These are phyloP conservation scores for Helleia helle DNA, from an alignment of 2,888 invertebrate genomes.

Conservation along the genomic window DNA sequence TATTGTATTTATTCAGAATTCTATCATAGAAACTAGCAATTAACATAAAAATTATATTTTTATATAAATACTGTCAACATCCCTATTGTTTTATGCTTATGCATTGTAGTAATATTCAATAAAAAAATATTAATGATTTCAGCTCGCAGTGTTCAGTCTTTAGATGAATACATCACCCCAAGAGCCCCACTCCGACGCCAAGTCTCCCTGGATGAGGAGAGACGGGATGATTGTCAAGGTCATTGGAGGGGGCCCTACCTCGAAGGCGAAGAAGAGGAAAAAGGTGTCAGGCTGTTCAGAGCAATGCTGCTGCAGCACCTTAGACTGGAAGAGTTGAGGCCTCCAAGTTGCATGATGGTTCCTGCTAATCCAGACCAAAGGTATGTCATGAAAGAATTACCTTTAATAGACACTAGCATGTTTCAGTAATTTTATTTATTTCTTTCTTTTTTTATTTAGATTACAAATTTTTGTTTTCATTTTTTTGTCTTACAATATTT, in stretches of 20 bases:
- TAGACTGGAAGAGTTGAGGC: conserved; percentile 52
- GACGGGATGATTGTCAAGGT: conserved; percentile 63
- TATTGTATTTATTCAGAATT: too few relatives aligned
- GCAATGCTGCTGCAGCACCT: conserved; percentile 59
- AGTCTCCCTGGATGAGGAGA: conserved; percentile 62
- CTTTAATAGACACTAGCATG: too few relatives aligned
- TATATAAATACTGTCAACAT: too few relatives aligned
- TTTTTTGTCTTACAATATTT: too few relatives aligned
- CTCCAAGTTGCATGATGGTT: conserved; percentile 52
- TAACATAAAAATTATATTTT: too few relatives aligned
- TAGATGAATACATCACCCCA: conserved; percentile 59
- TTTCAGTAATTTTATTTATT: too few relatives aligned
- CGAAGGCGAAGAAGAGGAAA: conserved; percentile 61
- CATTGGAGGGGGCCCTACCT: conserved; percentile 58
- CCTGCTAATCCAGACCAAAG: conserved; percentile 57
- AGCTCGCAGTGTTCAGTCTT: conserved; percentile 59
- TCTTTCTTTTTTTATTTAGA: too few relatives aligned
- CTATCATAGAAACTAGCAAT: too few relatives aligned
- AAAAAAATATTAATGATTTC: too few relatives aligned
- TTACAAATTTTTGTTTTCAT: too few relatives aligned
- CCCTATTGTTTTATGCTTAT: not conserved
- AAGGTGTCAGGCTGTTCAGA: conserved; percentile 63
- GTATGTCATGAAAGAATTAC: conserved; percentile 27
- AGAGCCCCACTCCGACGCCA: conserved; percentile 60
- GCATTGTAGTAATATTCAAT: too few relatives aligned